Base-by-base conservation (phyloP, 2,797 vertebrate genomes). In the Halcyon badia region DNA sequence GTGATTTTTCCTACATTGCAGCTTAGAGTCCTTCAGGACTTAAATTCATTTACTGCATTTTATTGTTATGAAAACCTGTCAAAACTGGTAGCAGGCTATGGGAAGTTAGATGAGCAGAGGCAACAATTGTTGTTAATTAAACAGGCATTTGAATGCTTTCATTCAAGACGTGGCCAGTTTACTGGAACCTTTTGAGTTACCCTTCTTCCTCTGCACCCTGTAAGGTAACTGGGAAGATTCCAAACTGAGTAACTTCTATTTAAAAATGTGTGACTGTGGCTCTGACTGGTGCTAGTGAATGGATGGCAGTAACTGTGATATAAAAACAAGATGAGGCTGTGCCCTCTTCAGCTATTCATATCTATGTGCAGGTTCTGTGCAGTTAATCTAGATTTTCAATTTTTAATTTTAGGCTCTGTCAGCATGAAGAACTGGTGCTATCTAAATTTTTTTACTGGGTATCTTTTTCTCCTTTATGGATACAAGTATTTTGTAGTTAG, bases 41-140 rank as follows among this genome's bases (percentile, higher is more conserved):
- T 75, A 68, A 89, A 97, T 96, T 97, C 37, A 87, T 97, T 97
- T 97, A 95, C 86, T 95, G 94, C 28, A 19, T 96, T 97, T 97
- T 92, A 96, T 96, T 87, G 28, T 75, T 97, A 93, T 65, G 94
- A 94, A 96, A 97, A 91, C 83, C 90, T 39, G 46, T 96, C 96
- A 91, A 84, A 97, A 69, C 93, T 91, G 19, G 28, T 62, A 28
- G 81, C 72, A 94, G 89, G 44, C 83, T 79, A 80, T 70, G 57
- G 80, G 78, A 89, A 57, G 77, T 95, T 56, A 68, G 75, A 84
- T 82, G 89, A 89, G 46, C n/a, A 26, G 90, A 92, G 77, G 33
- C 85, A 87, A 76, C 72, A 85, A 66, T 49, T 93, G 70, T 24
- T 91, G 93, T 92, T 98, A 96, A 97, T 97, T 97, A 95, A 91